Conservation (phyloP, 1,140 invertebrate species). For the Whitmania pigra region DNA sequence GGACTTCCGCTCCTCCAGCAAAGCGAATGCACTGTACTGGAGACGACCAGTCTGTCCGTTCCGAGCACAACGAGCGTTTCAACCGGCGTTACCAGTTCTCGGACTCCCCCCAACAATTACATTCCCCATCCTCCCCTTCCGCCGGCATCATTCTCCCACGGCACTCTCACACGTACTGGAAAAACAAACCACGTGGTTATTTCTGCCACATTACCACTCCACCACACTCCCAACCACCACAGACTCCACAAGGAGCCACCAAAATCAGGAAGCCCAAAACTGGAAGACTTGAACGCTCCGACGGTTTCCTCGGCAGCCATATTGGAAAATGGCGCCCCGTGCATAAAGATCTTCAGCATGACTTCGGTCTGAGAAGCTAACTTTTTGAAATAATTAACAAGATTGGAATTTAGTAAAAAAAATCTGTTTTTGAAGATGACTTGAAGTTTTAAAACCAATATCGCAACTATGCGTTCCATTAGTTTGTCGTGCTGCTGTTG, state of each 20-base stretch:
- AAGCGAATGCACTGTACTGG: neutral
- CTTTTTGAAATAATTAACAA: neutral
- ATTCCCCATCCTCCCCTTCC: conserved; percentile 7
- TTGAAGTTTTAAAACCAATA: no score
- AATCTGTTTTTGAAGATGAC: no score
- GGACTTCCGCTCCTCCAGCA: conserved; percentile 16
- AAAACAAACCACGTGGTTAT: conserved; percentile 3
- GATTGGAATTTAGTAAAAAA: neutral
- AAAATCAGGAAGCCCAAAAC: neutral
- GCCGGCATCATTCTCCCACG: neutral
- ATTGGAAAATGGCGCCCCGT: conserved; percentile 19
- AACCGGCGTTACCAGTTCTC: neutral
- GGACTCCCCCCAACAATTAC: conserved; percentile 4
- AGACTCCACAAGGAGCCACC: neutral
- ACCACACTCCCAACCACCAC: conserved; percentile 4
- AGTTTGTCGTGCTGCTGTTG: no score
- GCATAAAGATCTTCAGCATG: conserved; percentile 22
- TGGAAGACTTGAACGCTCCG: neutral
- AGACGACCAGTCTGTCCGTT: neutral
- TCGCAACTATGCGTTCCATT: no score
- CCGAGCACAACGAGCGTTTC: conserved; percentile 7
- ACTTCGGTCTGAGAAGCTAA: conserved; percentile 14
- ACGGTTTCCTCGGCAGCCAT: conserved; percentile 17
- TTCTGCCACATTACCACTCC: neutral
- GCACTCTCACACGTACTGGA: neutral